Base-by-base conservation (phyloP, 2,113 vertebrate genomes). In the Odontesthes bonariensis region DNA sequence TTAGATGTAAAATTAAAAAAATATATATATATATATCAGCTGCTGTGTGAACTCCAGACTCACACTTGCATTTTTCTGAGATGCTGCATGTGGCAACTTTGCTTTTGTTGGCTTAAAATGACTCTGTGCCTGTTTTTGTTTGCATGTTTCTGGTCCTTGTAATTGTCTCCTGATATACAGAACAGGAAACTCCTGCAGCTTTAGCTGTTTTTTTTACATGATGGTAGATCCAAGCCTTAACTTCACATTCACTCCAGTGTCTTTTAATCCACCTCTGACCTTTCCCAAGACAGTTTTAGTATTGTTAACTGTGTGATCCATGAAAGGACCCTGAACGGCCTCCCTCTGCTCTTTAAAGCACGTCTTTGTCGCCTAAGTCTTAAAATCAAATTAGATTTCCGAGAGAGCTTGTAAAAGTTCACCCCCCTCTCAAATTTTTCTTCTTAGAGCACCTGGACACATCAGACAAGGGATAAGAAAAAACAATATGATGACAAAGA, bases 201-300 rank as follows among this genome's bases (percentile, higher is more conserved):
- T 12, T 7, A 56, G 72, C 38, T 42, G 53, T 68, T 79, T 53
- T 68, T 79, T 53, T 81, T 31, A 74, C 40, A 54, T 46, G 52
- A 53, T 0, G 44, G 57, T 85, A 82, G 81, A 88, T 84, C 80
- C 32, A 65, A 51, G 88, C 86, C 86, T 85, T 63, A 61, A 79
- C 60, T 66, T 49, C 56, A 79, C 27, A 63, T 79, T 87, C 63
- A 83, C 40, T 81, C 84, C 77, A 86, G 79, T 85, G 86, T 83
- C 81, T 75, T 86, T 89, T 60, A 62, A 40, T 84, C 67, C 81
- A 77, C 38, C 70, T 85, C 74, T 86, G 77, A 84, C 67, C 27
- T 84, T 84, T 88, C 61, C 73, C 72, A 71, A 73, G 71, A 77
- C 58, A 71, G 53, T 79, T 71, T 77, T 47, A 75, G 65, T 49